Percentiles rank a stretch among this genome's conserved stretches.
Evolutionary conservation across 2,888 invertebrate genomes (phyloP).

Genomic region (Aphodius sticticus): DNA sequence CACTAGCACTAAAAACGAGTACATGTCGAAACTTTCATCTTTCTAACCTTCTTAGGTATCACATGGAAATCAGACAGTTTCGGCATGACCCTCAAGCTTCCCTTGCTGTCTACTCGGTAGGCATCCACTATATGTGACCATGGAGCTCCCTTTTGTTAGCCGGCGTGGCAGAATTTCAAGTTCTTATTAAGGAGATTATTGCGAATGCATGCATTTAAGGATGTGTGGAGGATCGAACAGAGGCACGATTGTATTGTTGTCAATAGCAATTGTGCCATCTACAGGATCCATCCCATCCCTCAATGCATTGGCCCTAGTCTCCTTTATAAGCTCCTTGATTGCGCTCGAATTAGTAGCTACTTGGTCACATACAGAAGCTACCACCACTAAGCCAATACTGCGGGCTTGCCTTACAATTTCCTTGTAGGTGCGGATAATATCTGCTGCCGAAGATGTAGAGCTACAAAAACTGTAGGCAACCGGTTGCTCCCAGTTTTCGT

Average conservation of each 20-base stretch:
- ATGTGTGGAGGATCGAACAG: conserved; percentile 35
- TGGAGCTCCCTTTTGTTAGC: conserved; percentile 17
- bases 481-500: conserved; percentile 38
- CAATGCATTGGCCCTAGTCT: conserved; percentile 32
- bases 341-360: conserved; percentile 20
- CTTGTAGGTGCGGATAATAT: conserved; percentile 39
- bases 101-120: conserved; percentile 39
- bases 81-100: conserved; percentile 33
- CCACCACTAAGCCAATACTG: conserved; percentile 26
- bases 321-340: conserved; percentile 28
- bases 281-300: background rate
- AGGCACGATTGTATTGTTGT: conserved; percentile 16
- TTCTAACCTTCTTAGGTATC: conserved; percentile 39
- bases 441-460: conserved; percentile 14
- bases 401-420: conserved; percentile 38
- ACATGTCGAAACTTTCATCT: conserved; percentile 41
- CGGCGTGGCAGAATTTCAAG: conserved; percentile 23
- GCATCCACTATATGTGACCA: conserved; percentile 38
- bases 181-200: conserved; percentile 32
- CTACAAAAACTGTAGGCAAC: conserved; percentile 35
- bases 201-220: conserved; percentile 38
- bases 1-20: conserved; percentile 41
- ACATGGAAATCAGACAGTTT: conserved; percentile 42
- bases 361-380: conserved; percentile 25
- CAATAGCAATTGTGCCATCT: conserved; percentile 12